Percentiles rank a stretch among this genome's conserved stretches.
These are phyloP conservation scores for Anastrepha obliqua DNA, from an alignment of 1,140 invertebrate genomes.

Conservation along the genomic window DNA sequence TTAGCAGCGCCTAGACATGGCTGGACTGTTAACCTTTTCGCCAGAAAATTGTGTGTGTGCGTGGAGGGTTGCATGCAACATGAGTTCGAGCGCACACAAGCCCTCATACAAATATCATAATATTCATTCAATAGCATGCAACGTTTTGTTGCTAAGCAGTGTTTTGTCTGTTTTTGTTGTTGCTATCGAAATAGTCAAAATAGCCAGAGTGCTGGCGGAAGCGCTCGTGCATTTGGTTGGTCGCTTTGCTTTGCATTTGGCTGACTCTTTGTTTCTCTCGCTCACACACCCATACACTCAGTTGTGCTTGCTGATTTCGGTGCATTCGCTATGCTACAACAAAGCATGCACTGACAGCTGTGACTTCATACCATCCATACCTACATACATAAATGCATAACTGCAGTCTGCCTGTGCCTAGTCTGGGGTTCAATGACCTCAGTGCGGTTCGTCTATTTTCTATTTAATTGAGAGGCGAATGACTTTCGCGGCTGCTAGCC, in stretches of 20 bases:
- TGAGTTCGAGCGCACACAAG: background rate
- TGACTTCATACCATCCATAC: background rate
- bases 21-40: background rate
- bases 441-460: background rate
- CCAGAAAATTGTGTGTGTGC: background rate
- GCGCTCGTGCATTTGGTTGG: background rate
- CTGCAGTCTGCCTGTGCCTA: slow-evolving; percentile 22
- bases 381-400: slow-evolving; percentile 32
- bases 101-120: background rate
- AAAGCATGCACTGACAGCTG: slow-evolving; percentile 7
- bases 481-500: background rate
- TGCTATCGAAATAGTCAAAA: slow-evolving; percentile 45
- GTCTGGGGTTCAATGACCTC: slow-evolving; percentile 10
- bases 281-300: background rate
- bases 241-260: background rate
- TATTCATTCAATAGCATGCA: background rate
- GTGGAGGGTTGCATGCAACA: slow-evolving; percentile 29
- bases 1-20: background rate
- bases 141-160: background rate
- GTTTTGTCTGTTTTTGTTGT: background rate
- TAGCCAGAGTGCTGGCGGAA: background rate
- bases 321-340: slow-evolving; percentile 33
- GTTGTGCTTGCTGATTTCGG: background rate
- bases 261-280: background rate
- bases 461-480: background rate